A percentile compares a stretch with the other conserved stretches of the same genome.
Evolutionary conservation across 2,113 vertebrate species (phyloP).

Genomic region (Empidonax traillii): DNA sequence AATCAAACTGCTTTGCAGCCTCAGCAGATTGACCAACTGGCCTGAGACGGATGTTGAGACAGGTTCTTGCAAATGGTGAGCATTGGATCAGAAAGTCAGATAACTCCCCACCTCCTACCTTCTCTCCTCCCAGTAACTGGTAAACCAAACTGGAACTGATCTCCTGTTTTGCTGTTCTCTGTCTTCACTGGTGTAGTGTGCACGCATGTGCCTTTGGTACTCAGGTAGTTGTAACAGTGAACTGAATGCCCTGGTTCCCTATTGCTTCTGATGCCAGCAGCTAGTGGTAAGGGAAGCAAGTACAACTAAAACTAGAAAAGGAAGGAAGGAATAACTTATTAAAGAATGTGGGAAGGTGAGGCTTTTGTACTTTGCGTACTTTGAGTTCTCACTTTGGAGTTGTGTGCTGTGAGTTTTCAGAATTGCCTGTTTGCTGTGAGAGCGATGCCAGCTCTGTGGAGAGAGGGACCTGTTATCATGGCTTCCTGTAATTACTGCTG

Average conservation of each 20-base stretch:
- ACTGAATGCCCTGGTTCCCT: background rate
- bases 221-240: background rate
- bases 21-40: background rate
- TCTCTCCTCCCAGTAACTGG: background rate
- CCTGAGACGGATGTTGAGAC: background rate
- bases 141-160: background rate
- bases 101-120: background rate
- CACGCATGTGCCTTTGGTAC: fast-evolving
- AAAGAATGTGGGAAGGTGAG: slow-evolving; percentile 1
- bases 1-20: background rate
- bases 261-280: slow-evolving; percentile 15
- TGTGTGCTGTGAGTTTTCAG: slow-evolving; percentile 20
- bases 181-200: background rate
- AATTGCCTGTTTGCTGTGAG: slow-evolving; percentile 35
- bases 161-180: background rate
- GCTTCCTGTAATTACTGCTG: slow-evolving; percentile 76
- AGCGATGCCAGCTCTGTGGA: slow-evolving; percentile 43
- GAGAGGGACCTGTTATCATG: slow-evolving; percentile 64
- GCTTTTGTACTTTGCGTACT: slow-evolving; percentile 20
- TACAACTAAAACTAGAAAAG: slow-evolving; percentile 37
- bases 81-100: background rate
- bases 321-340: slow-evolving; percentile 46
- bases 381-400: background rate
- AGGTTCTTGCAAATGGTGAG: background rate
- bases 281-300: slow-evolving; percentile 18